phyloP scores from a whole-genome alignment of 2,113 vertebrate genomes.

The Ailuropoda melanoleuca region DNA sequence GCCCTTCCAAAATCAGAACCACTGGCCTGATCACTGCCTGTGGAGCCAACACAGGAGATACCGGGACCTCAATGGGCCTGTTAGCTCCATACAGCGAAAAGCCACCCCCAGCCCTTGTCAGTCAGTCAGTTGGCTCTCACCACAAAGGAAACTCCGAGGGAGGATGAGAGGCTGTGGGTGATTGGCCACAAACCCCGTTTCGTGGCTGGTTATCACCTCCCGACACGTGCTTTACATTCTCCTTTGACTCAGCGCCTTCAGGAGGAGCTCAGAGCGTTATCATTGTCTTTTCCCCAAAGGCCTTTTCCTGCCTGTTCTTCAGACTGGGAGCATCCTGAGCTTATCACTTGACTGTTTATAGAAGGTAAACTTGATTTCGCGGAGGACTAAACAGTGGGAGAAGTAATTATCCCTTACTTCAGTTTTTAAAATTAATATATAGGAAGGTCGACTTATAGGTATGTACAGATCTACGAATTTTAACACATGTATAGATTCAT shows the following conservation, averaged over 20 bases:
- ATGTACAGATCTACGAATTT: not conserved
- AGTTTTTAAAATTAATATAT: not conserved
- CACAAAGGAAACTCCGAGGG: not conserved
- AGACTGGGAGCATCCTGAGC: not conserved
- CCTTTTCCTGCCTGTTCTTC: not conserved
- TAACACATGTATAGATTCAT: not conserved
- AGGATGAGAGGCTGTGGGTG: not conserved
- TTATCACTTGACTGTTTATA: not conserved
- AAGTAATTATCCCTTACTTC: not conserved
- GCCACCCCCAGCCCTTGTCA: not conserved
- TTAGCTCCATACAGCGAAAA: not conserved
- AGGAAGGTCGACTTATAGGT: not conserved
- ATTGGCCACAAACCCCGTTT: not conserved
- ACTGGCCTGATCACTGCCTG: not conserved
- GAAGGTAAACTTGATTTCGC: not conserved
- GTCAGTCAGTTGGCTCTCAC: not conserved
- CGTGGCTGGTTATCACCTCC: not conserved
- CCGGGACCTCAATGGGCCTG: not conserved
- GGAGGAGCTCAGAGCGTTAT: not conserved
- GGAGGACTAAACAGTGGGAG: not conserved
- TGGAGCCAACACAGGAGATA: not conserved
- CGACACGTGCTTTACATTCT: not conserved
- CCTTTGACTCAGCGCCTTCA: not conserved
- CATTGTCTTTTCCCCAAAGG: not conserved
- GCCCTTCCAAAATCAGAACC: not conserved